Evolutionary conservation across 2,113 vertebrate species (phyloP), one percentile per base, ranked within the genome.

Genomic region (Dinomys branickii): DNA sequence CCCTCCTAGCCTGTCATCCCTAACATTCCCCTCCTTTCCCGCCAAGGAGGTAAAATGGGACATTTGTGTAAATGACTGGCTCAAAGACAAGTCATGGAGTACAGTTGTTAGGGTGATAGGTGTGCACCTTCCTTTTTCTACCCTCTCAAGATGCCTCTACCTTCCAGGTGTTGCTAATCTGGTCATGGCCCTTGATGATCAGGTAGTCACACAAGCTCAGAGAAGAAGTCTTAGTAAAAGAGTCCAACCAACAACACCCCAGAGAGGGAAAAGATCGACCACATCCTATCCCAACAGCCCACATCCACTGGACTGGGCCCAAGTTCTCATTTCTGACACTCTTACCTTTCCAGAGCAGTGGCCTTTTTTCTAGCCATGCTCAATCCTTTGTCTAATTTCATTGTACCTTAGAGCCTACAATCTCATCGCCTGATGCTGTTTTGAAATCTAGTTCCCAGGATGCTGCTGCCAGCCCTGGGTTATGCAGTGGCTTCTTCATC

Each of bases 1-100:
- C 95, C 95, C 95, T 97, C 97, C 98, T 95, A 93, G 94, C 95
- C 94, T 52, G 78, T 91, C 96, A 44, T 38, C 88, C 77, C 58
- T 44, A 41, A 35, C 28, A 84, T 58, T 30, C 94, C 96, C 97
- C 89, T 96, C 81, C 69, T 89, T 94, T 97, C 92, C 97, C 54
- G 0, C 87, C 90, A 91, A 96, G 96, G 97, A 95, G 96, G 91
- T 61, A 67, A 97, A 90, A 95, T 30, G 88, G 65, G 97, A 92
- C 65, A 85, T 94, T 95, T 97, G 96, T 97, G 94, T 95, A 75
- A 97, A 93, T 96, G 84, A 96, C 14, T 13, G 33, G 80, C 7
- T 58, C 28, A 56, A 73, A 95, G 52, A 35, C 41, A 82, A 56
- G 52, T 63, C 22, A 3, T 41, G 19, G 77, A 73, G 24, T 52